Percentiles rank a stretch among this genome's conserved stretches.
Conservation (phyloP, 2,888 invertebrate species). For the Abscondita cerata region DNA sequence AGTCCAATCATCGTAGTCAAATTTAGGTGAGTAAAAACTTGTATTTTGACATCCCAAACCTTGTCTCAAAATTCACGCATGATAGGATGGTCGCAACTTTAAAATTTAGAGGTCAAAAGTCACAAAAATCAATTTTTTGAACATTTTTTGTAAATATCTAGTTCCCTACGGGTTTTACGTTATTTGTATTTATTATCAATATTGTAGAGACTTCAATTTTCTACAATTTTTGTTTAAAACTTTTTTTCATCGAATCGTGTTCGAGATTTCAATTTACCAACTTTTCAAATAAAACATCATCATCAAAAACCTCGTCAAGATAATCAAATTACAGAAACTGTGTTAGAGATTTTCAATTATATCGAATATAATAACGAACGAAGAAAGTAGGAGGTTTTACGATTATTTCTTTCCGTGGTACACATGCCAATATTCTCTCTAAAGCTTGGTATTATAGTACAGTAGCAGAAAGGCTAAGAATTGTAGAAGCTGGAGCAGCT, state of each 20-base stretch:
- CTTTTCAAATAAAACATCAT: constrained; percentile 3
- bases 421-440: constrained; percentile 47
- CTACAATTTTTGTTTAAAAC: constrained; percentile 1
- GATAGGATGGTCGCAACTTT: neutral
- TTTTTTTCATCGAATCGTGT: neutral
- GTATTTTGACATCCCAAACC: constrained; percentile 5
- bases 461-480: constrained; percentile 41
- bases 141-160: neutral
- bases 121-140: constrained; percentile 1
- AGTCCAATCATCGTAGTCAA: constrained; percentile 5
- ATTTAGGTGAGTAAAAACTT: constrained; percentile 2
- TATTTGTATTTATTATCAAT: too few species aligned
- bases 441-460: constrained; percentile 50
- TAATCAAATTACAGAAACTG: too few species aligned
- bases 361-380: constrained; percentile 36
- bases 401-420: constrained; percentile 50
- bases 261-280: constrained; percentile 2
- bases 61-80: constrained; percentile 10
- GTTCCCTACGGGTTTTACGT: neutral
- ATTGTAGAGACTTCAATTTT: neutral
- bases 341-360: constrained; percentile 51
- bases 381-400: constrained; percentile 42
- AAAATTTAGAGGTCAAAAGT: neutral
- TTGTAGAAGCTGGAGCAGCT: constrained; percentile 38
- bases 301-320: too few species aligned